Conservation (phyloP, 2,888 invertebrate genomes). For the Brachylomia viminalis region DNA sequence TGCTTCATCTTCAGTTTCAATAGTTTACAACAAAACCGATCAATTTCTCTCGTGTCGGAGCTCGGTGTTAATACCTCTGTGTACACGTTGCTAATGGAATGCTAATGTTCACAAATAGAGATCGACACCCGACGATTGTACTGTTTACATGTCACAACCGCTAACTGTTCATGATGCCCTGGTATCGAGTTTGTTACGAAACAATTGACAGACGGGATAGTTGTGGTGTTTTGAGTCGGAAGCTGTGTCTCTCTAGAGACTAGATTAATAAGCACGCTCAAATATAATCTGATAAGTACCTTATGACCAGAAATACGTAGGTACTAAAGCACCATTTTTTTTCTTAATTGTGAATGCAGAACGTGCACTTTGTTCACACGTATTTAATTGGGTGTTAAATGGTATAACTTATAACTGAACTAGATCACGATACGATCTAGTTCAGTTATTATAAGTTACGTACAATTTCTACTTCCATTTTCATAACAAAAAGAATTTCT, state of each 20-base stretch:
- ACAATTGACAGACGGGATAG: slow-evolving; percentile 4
- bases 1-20: slow-evolving; percentile 28
- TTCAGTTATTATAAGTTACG: too few species aligned
- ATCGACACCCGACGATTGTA: slow-evolving; percentile 37
- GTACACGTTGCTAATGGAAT: slow-evolving; percentile 57
- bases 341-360: slow-evolving; percentile 15
- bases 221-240: neutral
- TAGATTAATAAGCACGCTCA: neutral
- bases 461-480: slow-evolving; percentile 36
- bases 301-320: neutral
- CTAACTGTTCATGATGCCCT: slow-evolving; percentile 55
- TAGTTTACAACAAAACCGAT: slow-evolving; percentile 44
- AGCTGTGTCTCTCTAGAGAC: neutral
- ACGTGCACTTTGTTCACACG: slow-evolving; percentile 17
- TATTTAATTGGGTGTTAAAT: slow-evolving; percentile 39
- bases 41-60: slow-evolving; percentile 25
- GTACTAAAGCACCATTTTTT: neutral
- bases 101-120: slow-evolving; percentile 61
- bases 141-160: slow-evolving; percentile 59
- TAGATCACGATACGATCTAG: too few species aligned
- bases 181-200: slow-evolving; percentile 37
- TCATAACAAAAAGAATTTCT: slow-evolving; percentile 32
- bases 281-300: neutral
- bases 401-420: slow-evolving; percentile 26
- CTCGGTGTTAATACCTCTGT: slow-evolving; percentile 37